phyloP scores from a whole-genome alignment of 1,140 invertebrate genomes.

The Dryas iulia region DNA sequence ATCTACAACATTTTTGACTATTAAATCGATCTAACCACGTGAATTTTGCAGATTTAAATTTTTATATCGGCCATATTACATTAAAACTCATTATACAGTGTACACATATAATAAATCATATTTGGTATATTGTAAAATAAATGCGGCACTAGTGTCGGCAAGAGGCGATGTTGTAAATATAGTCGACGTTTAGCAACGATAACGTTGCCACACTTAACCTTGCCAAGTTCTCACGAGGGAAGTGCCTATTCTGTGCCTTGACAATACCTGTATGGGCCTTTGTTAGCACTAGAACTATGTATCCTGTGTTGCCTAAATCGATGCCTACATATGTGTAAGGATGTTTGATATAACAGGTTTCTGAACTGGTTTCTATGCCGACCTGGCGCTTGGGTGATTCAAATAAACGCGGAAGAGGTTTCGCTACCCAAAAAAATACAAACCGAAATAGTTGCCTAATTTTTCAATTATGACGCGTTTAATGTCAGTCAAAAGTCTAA shows the following conservation, averaged over 20 bases:
- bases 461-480: conserved; percentile 19
- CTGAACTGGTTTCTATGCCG: conserved; percentile 40
- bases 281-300: conserved; percentile 66
- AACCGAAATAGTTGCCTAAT: conserved; percentile 23
- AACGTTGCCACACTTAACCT: conserved; percentile 77
- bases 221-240: conserved; percentile 78
- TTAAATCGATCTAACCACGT: background rate
- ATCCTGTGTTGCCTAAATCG: conserved; percentile 70
- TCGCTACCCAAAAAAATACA: conserved; percentile 23
- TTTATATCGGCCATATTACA: background rate
- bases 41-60: background rate
- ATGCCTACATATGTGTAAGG: conserved; percentile 28
- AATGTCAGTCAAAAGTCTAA: background rate
- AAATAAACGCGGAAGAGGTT: conserved; percentile 33
- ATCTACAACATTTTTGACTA: conserved; percentile 42
- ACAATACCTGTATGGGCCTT: conserved; percentile 77
- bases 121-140: conserved; percentile 41
- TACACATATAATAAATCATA: background rate
- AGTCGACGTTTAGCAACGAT: conserved; percentile 75
- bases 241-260: conserved; percentile 78
- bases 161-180: conserved; percentile 74
- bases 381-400: conserved; percentile 32
- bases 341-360: conserved; percentile 54
- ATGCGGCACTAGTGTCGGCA: conserved; percentile 71
- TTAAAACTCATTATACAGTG: background rate